Percentiles rank a stretch among this genome's conserved stretches.
Evolutionary conservation across 2,797 vertebrate genomes (phyloP).

Genomic region (Spondyliosoma cantharus): DNA sequence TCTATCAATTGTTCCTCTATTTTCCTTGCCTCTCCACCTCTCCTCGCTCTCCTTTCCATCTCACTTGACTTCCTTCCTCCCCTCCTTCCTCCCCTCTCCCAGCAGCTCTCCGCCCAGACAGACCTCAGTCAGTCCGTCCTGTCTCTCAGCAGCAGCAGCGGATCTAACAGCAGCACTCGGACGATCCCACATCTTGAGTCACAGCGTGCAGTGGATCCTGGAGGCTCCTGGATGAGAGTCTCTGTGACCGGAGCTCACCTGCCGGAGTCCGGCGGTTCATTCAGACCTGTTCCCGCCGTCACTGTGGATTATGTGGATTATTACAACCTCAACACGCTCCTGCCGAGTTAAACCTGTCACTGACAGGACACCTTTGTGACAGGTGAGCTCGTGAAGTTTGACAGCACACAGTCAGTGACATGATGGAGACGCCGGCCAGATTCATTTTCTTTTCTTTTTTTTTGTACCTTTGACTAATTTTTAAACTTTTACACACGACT

Average conservation of each 20-base stretch:
- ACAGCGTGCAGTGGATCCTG: no score
- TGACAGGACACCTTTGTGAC: background rate
- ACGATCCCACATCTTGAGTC: no score
- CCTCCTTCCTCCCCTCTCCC: background rate
- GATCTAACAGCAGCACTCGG: background rate
- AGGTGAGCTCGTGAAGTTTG: background rate
- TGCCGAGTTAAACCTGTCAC: background rate
- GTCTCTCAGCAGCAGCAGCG: background rate
- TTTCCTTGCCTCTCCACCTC: no score
- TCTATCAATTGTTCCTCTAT: no score
- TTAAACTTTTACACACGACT: no score
- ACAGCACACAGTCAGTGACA: background rate
- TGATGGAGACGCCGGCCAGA: background rate
- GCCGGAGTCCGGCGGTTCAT: background rate
- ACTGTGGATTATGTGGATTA: background rate
- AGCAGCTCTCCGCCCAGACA: slow-evolving; percentile 18
- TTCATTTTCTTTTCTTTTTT: no score
- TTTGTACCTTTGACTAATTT: no score
- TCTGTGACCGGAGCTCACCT: background rate
- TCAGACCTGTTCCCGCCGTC: background rate
- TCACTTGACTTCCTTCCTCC: no score
- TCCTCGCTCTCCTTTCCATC: background rate
- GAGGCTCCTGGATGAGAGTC: no score
- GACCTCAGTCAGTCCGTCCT: background rate
- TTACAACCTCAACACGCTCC: no score